These are phyloP conservation scores for Meloidogyne hapla DNA, from an alignment of 1,140 invertebrate species.

Conservation along the genomic window DNA sequence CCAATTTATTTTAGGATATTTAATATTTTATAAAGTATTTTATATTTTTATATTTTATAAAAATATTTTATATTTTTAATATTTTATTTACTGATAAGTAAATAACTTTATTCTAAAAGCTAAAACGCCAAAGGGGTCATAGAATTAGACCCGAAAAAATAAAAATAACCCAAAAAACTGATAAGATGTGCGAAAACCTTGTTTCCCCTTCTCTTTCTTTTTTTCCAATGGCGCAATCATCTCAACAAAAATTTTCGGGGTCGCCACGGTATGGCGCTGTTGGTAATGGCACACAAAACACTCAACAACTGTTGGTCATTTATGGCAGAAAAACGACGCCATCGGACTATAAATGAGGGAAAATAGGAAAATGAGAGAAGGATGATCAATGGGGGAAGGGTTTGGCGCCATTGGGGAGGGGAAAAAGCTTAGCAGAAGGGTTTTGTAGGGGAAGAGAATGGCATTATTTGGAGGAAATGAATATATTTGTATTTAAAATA, in stretches of 20 bases:
- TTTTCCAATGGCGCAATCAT: background rate
- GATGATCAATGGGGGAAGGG: background rate
- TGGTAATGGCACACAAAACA: background rate
- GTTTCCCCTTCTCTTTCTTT: background rate
- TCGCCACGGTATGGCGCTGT: background rate
- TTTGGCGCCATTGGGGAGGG: background rate
- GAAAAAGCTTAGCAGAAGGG: background rate
- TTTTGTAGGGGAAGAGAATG: background rate
- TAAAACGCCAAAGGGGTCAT: background rate
- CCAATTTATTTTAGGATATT: too few relatives aligned
- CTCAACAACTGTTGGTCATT: conserved; percentile 3
- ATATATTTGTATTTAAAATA: background rate
- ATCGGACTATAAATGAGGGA: conserved; percentile 15
- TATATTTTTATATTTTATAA: too few relatives aligned
- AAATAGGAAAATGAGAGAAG: conserved; percentile 6
- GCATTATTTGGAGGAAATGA: background rate
- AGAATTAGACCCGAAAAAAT: background rate
- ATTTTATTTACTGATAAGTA: background rate
- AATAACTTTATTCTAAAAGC: background rate
- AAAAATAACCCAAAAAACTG: background rate
- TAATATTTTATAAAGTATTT: too few relatives aligned
- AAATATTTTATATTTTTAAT: too few relatives aligned
- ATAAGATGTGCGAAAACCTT: conserved; percentile 2
- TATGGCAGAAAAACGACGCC: conserved; percentile 21
- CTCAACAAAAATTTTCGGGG: background rate